These are phyloP conservation scores for Molossus alvarezi DNA, from an alignment of 2,797 vertebrate genomes.

Conservation along the genomic window DNA sequence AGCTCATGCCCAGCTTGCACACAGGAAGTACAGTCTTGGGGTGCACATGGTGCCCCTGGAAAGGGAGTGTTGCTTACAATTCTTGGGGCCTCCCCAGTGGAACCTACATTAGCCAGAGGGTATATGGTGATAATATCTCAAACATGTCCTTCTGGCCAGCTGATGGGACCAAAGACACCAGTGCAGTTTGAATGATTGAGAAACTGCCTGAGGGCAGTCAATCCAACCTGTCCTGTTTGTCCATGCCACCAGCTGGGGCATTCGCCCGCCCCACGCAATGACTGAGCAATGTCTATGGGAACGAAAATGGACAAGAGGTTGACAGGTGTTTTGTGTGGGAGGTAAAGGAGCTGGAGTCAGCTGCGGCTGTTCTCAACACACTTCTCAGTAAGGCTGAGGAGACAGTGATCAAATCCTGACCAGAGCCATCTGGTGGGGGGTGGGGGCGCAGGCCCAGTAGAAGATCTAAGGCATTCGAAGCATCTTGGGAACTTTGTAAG, in stretches of 20 bases:
- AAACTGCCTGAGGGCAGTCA: neutral
- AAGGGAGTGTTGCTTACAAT: neutral
- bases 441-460: accelerated
- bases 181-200: neutral
- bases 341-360: neutral
- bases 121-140: neutral
- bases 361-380: neutral
- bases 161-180: neutral
- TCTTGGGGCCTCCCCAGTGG: neutral
- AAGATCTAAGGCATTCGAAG: neutral
- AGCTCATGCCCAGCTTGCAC: neutral
- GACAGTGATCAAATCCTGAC: neutral
- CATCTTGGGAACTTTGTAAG: neutral
- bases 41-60: neutral
- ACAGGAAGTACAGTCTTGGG: neutral
- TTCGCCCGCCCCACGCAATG: neutral
- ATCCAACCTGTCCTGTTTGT: neutral
- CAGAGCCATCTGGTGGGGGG: neutral
- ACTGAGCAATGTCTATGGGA: neutral
- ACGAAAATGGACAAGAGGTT: neutral
- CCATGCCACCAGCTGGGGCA: neutral
- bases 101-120: neutral
- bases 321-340: neutral
- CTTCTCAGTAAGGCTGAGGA: neutral
- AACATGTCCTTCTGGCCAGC: neutral